phyloP scores from a whole-genome alignment of 2,113 vertebrate genomes.

The Eubucco bourcierii region DNA sequence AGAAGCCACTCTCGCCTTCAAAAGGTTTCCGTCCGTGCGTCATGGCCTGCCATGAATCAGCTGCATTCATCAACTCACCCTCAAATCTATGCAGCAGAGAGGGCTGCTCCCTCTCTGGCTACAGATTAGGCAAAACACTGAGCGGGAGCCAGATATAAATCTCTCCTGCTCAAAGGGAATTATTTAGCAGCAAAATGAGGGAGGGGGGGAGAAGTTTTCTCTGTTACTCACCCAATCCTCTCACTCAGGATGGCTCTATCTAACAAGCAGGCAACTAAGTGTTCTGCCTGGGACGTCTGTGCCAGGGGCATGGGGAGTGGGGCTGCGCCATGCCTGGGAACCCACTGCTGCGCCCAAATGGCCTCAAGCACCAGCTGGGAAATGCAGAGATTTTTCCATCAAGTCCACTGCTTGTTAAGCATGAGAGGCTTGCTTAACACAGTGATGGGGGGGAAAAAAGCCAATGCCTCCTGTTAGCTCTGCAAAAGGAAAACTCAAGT shows the following conservation, averaged over 20 bases:
- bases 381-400: neutral
- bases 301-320: neutral
- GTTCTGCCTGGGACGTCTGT: neutral
- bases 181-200: constrained; percentile 6
- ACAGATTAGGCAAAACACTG: neutral
- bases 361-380: neutral
- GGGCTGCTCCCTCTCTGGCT: neutral
- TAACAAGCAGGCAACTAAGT: neutral
- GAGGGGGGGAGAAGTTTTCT: neutral
- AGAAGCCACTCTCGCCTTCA: neutral
- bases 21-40: neutral
- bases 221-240: constrained; percentile 21
- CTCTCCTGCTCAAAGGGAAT: constrained; percentile 24
- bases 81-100: neutral
- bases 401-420: neutral
- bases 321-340: neutral
- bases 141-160: constrained; percentile 32
- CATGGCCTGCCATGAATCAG: neutral
- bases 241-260: neutral
- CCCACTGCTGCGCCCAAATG: fast-evolving
- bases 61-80: constrained; percentile 2
- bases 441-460: neutral
- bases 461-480: neutral
- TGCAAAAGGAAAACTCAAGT: constrained; percentile 30
- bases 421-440: neutral